Evolutionary conservation across 2,888 invertebrate genomes (phyloP).

Genomic region (Sisyra terminalis): DNA sequence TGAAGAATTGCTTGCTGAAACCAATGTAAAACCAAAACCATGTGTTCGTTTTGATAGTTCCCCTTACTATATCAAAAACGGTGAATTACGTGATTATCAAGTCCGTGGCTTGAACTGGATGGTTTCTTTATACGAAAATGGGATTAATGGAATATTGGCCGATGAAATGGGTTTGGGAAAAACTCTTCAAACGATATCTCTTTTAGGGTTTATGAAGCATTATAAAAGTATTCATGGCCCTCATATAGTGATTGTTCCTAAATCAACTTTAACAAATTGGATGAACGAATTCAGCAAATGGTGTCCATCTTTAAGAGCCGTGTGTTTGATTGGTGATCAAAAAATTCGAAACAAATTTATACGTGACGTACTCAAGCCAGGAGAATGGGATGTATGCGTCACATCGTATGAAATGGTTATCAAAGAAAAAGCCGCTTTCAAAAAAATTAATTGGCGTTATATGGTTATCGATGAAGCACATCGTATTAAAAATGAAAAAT

Average conservation of each 20-base stretch:
- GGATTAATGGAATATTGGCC: slow-evolving; percentile 96
- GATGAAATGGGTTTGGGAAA: slow-evolving; percentile 99
- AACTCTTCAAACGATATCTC: slow-evolving; percentile 94
- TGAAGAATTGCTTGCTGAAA: slow-evolving; percentile 86
- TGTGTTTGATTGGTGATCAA: slow-evolving; percentile 91
- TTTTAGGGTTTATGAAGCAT: slow-evolving; percentile 96
- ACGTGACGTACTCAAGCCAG: slow-evolving; percentile 80
- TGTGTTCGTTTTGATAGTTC: slow-evolving; percentile 83
- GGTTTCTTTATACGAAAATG: slow-evolving; percentile 96
- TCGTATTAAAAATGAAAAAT: slow-evolving; percentile 98
- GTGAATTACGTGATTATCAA: slow-evolving; percentile 95
- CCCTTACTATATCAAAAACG: slow-evolving; percentile 79
- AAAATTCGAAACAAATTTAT: slow-evolving; percentile 79
- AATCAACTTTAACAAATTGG: slow-evolving; percentile 97
- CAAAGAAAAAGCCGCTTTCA: slow-evolving; percentile 88
- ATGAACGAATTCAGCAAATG: slow-evolving; percentile 95
- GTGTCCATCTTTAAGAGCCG: slow-evolving; percentile 83
- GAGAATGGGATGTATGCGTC: slow-evolving; percentile 96
- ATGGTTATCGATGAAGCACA: slow-evolving; percentile 99
- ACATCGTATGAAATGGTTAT: slow-evolving; percentile 99
- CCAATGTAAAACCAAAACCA: slow-evolving; percentile 51
- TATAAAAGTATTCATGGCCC: slow-evolving; percentile 81
- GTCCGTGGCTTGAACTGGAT: slow-evolving; percentile 98
- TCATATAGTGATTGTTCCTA: slow-evolving; percentile 97
- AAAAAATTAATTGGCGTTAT: slow-evolving; percentile 97